Base-by-base conservation (phyloP, 2,113 vertebrate genomes). In the Periophthalmodon schlosseri region DNA sequence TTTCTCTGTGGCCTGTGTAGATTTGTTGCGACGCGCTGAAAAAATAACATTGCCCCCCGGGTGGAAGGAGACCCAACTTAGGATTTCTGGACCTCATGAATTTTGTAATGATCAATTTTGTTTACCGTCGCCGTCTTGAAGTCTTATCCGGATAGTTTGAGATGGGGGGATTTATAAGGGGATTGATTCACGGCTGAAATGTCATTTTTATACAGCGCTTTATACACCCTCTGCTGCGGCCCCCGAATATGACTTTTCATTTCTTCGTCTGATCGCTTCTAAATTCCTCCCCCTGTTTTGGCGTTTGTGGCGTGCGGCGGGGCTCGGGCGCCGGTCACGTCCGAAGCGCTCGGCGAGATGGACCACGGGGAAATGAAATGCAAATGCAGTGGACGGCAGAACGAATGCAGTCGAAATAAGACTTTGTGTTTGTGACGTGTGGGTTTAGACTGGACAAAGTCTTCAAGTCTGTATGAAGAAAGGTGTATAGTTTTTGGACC, bases 81-180 rank as follows among this genome's bases (percentile, higher is more conserved):
- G 84, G 82, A 85, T 91, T 86, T 88, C 77, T 89, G 75, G 82
- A 82, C 83, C 86, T 92, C 92, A 90, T 91, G 91, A 93, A 91
- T 92, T 90, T 92, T 87, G 86, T 91, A 93, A 92, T 89, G 88
- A 91, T 89, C 86, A 77, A 87, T 93, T 91, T 90, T 87, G 86
- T 92, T 92, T 87, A 87, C 85, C 18, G 39, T 72, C 18, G 74
- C n/a, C 75, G 47, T 61, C 49, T 75, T 57, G 68, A n/a, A 80
- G 74, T 69, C 63, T 83, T 83, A 88, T 86, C 74, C 21, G 76
- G 73, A 78, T 69, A 77, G 86, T 83, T 72, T 76, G 70, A 85
- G 86, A 68, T 12, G 0, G 70, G 0, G 70, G 81, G 72, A 86
- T 81, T 87, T 78, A 80, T 65, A 82, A 77, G 76, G 46, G 89